A percentile compares a stretch with the other conserved stretches of the same genome.
These are phyloP conservation scores for Chamaetylas fuelleborni DNA, from an alignment of 2,113 vertebrate species.

Conservation along the genomic window DNA sequence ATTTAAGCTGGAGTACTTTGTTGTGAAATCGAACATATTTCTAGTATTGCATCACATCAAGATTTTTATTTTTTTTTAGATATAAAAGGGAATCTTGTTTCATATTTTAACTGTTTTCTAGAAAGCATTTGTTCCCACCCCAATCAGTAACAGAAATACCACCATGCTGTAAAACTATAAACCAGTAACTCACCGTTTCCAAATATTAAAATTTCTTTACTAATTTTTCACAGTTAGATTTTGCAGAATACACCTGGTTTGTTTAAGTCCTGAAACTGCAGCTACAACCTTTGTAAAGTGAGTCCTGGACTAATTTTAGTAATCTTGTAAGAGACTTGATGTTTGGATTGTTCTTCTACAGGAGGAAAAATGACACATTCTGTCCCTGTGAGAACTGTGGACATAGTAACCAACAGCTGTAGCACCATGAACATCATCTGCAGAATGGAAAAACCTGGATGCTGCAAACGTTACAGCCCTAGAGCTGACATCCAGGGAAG, in stretches of 20 bases:
- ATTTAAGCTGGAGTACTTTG: background rate
- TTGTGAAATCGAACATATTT: background rate
- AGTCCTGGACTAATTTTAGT: background rate
- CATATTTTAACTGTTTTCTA: background rate
- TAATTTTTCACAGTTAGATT: background rate
- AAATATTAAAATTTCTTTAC: background rate
- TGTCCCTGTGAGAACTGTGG: background rate
- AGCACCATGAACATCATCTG: background rate
- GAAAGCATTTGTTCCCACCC: background rate
- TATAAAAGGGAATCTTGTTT: background rate
- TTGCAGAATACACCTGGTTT: background rate
- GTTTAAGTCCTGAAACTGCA: background rate
- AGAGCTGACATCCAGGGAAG: background rate
- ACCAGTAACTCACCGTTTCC: background rate
- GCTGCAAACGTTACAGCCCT: background rate
- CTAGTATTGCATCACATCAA: background rate
- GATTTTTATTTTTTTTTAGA: background rate
- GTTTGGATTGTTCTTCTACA: background rate
- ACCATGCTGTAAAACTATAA: background rate
- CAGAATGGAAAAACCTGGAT: background rate
- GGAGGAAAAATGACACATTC: background rate
- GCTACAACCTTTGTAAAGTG: background rate
- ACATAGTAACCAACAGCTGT: background rate
- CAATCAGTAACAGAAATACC: background rate
- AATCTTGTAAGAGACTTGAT: background rate